Percentiles rank a stretch among this genome's conserved stretches.
Evolutionary conservation across 2,113 vertebrate species (phyloP).

Genomic region (Conger conger): DNA sequence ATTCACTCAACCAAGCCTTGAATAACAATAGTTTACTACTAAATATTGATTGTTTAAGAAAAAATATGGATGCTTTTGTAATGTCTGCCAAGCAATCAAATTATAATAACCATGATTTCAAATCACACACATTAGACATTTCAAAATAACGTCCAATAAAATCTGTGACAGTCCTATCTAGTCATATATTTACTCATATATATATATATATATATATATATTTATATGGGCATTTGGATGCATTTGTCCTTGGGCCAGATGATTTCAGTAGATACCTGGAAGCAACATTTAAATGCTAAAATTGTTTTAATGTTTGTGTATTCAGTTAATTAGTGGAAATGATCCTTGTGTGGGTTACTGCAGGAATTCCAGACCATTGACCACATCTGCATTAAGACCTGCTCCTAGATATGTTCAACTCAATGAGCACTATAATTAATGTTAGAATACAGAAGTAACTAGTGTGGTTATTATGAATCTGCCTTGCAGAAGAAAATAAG

Average conservation of each 20-base stretch:
- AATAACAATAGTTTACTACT: no score
- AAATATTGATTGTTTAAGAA: background rate
- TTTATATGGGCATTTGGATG: background rate
- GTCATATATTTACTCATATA: background rate
- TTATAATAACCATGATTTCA: background rate
- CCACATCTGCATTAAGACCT: background rate
- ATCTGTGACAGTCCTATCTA: background rate
- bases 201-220: background rate
- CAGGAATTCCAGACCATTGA: slow-evolving; percentile 1
- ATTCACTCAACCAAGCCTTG: no score
- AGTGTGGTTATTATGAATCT: background rate
- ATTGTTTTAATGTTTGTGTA: slow-evolving; percentile 3
- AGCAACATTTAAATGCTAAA: background rate
- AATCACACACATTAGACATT: background rate
- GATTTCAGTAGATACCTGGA: background rate
- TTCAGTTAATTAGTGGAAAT: slow-evolving; percentile 2
- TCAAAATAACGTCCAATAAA: background rate
- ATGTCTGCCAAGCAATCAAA: background rate
- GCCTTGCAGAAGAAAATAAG: background rate
- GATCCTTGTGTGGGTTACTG: background rate
- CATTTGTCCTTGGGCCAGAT: background rate
- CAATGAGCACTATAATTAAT: background rate
- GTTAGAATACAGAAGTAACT: background rate
- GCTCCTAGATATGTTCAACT: background rate
- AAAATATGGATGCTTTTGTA: background rate